Percentiles rank a stretch among this genome's conserved stretches.
These are phyloP conservation scores for Orchesella flavescens DNA, from an alignment of 2,888 invertebrate species.

Conservation along the genomic window DNA sequence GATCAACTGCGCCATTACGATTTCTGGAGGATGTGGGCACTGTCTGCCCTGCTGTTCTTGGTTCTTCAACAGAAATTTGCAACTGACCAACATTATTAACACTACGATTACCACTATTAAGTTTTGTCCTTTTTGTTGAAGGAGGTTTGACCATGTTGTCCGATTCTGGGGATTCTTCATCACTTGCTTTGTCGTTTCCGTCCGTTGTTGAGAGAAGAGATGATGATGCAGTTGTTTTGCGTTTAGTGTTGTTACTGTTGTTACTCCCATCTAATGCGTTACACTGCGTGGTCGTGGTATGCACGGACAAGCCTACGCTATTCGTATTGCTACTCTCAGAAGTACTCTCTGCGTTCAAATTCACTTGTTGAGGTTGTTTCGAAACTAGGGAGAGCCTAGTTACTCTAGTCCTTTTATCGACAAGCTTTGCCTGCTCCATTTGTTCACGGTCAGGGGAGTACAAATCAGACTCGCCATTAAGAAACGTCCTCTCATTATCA, in stretches of 20 bases:
- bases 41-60: conserved; percentile 37
- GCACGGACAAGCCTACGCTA: conserved; percentile 28
- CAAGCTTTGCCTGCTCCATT: conserved; percentile 22
- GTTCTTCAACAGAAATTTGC: conserved; percentile 36
- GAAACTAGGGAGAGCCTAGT: conserved; percentile 41
- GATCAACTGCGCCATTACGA: conserved; percentile 52
- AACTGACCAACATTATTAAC: conserved; percentile 23
- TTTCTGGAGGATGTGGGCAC: conserved; percentile 29
- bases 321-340: conserved; percentile 23
- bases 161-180: conserved; percentile 37
- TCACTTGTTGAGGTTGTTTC: conserved; percentile 48
- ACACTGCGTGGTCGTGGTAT: conserved; percentile 38
- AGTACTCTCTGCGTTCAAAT: conserved; percentile 51
- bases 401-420: conserved; percentile 47
- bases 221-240: conserved; percentile 28
- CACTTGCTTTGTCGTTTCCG: conserved; percentile 33
- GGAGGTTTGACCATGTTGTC: conserved; percentile 51
- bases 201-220: conserved; percentile 3
- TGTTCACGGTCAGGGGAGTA: conserved; percentile 51
- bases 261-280: conserved; percentile 31
- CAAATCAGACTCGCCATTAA: conserved; percentile 62
- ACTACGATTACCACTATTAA: conserved; percentile 28
- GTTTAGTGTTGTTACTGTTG: conserved; percentile 17
- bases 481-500: conserved; percentile 65
- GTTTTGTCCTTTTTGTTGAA: conserved; percentile 58